Percentiles rank a stretch among this genome's conserved stretches.
Conservation (phyloP, 1,140 invertebrate genomes). For the Idris sp. region DNA sequence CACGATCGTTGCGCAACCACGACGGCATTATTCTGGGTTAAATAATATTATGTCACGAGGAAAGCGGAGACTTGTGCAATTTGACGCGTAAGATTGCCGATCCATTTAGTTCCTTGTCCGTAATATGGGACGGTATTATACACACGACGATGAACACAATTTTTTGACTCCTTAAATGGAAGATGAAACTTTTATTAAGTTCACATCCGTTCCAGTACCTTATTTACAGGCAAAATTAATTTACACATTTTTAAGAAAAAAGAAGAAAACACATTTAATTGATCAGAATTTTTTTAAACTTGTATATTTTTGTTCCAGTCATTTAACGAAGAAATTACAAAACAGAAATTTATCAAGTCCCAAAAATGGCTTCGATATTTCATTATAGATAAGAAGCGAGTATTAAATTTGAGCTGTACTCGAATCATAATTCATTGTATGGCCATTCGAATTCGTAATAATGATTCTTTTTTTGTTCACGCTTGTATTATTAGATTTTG, state of each 20-base stretch:
- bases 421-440: neutral
- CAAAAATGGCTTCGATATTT: slow-evolving; percentile 6
- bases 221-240: no score
- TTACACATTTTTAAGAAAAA: no score
- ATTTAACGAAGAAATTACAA: slow-evolving; percentile 16
- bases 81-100: slow-evolving; percentile 63
- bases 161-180: slow-evolving; percentile 41
- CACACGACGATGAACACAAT: slow-evolving; percentile 7
- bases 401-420: slow-evolving; percentile 6
- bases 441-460: slow-evolving; percentile 8
- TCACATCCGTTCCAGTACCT: no score
- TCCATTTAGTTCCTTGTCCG: slow-evolving; percentile 62
- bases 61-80: slow-evolving; percentile 71
- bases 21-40: slow-evolving; percentile 73
- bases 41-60: slow-evolving; percentile 76
- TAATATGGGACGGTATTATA: slow-evolving; percentile 57
- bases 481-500: neutral
- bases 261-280: no score
- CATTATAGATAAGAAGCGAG: slow-evolving; percentile 5
- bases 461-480: neutral
- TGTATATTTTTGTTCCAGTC: no score
- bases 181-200: no score
- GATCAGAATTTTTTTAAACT: no score
- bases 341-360: slow-evolving; percentile 11
- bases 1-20: slow-evolving; percentile 67